phyloP scores from a whole-genome alignment of 2,113 vertebrate genomes.

The Acanthisitta chloris region DNA sequence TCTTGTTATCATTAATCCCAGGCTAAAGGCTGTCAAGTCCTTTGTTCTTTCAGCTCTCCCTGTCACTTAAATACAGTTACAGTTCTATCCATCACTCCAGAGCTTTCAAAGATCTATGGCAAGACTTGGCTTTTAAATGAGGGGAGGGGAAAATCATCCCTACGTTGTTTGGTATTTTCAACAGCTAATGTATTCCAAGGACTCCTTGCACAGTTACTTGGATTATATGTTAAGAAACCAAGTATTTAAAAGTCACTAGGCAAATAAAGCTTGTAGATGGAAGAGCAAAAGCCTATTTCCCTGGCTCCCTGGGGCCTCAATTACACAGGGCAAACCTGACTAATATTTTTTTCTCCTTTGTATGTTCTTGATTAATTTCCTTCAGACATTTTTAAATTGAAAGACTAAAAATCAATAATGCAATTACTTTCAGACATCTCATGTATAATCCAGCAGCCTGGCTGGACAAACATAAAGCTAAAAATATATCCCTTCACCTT shows the following conservation, averaged over 20 bases:
- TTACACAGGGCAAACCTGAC: background rate
- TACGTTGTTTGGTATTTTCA: background rate
- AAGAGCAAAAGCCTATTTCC: background rate
- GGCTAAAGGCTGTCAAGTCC: background rate
- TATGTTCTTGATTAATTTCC: constrained; percentile 28
- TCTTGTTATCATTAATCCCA: background rate
- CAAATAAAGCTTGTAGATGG: background rate
- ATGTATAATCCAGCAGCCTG: constrained; percentile 2
- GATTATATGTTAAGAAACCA: background rate
- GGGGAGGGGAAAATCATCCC: background rate
- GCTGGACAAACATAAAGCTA: background rate
- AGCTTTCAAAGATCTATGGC: background rate
- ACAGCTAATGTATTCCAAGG: background rate
- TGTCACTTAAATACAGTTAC: background rate
- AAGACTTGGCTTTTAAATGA: background rate
- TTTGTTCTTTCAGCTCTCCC: background rate
- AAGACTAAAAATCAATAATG: constrained; percentile 53
- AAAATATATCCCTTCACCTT: background rate
- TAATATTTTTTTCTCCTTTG: background rate
- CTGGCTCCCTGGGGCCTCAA: background rate
- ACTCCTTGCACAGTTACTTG: background rate
- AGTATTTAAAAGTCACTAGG: background rate
- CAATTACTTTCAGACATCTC: constrained; percentile 37
- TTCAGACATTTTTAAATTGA: constrained; percentile 21
- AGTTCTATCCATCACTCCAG: background rate